Conservation (phyloP, 2,888 invertebrate species). For the Barypeithes pellucidus region DNA sequence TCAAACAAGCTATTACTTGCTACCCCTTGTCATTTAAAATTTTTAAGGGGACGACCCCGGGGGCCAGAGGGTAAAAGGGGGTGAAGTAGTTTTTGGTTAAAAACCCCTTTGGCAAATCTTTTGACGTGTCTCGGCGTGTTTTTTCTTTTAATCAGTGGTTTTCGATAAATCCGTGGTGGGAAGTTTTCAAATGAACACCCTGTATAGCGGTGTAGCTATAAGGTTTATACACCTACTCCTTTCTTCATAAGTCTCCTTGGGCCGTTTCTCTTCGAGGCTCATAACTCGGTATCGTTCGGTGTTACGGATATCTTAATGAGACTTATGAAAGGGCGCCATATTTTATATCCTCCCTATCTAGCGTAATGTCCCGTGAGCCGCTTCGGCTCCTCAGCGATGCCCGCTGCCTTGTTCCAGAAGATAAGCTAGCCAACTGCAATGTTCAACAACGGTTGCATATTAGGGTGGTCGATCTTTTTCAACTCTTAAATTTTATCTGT, state of each 20-base stretch:
- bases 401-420: constrained; percentile 64
- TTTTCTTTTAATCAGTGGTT: no score
- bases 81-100: no score
- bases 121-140: no score
- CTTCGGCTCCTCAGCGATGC: constrained; percentile 59
- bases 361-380: constrained; percentile 68
- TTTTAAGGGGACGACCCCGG: no score
- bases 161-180: no score
- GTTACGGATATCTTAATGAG: constrained; percentile 84
- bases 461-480: no score
- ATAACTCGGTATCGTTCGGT: constrained; percentile 73
- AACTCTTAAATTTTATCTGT: no score
- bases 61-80: no score
- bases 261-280: constrained; percentile 52
- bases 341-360: constrained; percentile 80
- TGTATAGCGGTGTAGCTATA: constrained; percentile 72
- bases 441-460: constrained; percentile 19
- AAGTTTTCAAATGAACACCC: no score
- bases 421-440: constrained; percentile 61
- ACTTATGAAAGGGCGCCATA: constrained; percentile 89
- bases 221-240: constrained; percentile 74
- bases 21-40: no score
- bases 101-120: no score
- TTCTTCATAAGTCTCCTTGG: constrained; percentile 72
- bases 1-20: no score